Evolutionary conservation across 2,797 vertebrate genomes (phyloP), one percentile per base, ranked within the genome.

Genomic region (Babyrousa celebensis): DNA sequence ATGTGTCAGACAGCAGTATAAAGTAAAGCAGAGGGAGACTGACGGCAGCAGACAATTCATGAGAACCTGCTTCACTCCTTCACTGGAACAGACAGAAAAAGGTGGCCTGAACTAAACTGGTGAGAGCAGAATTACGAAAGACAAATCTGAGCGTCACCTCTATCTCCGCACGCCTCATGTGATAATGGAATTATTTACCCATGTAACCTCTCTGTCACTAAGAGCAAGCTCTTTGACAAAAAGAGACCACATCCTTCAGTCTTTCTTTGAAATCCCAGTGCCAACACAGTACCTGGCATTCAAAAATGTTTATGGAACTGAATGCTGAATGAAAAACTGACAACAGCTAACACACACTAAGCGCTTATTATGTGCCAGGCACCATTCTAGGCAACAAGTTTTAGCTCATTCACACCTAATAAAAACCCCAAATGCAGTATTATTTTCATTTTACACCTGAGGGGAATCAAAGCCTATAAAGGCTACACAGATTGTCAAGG

Each of bases 101-200:
- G 36, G 72, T 23, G 9, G 20, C 20, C 84, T 92, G 3, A 95
- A 94, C 43, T 75, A 95, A 87, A 5, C 23, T 77, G 32, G 0
- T 40, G 89, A 89, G 60, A 94, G 17, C 27, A 88, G 43, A 77
- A 87, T 89, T 43, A 75, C 75, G 71, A 94, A 89, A 52, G 62
- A 40, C 77, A 92, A 96, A 92, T 77, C 43, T 97, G 67, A 97
- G 40, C 86, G 68, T 89, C 25, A 95, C 43, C 27, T 93, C 27
- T 80, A 62, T 72, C 62, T 92, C 15, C 25, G 43, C 52, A 95
- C 43, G 82, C 40, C 74, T 48, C 91, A 82, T 74, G 12, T 32
- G 71, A 65, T 67, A 96, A 17, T 12, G 29, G 89, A 95, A 92
- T 83, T 85, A 85, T 62, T 85, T 79, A 91, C 8, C 93, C 27